phyloP scores from a whole-genome alignment of 2,113 vertebrate genomes.

The Podiceps cristatus region DNA sequence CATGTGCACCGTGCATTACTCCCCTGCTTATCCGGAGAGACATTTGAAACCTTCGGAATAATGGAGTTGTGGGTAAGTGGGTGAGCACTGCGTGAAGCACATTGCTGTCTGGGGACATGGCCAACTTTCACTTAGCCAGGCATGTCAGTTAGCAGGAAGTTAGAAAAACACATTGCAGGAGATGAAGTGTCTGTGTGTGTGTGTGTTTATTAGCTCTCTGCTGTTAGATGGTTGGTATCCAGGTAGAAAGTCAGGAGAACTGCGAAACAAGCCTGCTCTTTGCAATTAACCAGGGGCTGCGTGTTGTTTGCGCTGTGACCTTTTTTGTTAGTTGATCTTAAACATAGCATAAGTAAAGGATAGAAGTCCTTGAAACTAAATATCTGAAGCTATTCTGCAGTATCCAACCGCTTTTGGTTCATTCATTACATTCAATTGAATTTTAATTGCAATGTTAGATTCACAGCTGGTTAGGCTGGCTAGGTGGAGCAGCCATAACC shows the following conservation, averaged over 20 bases:
- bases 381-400: not conserved
- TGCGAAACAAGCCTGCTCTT: not conserved
- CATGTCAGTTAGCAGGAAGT: constrained; percentile 22
- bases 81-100: constrained; percentile 39
- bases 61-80: constrained; percentile 65
- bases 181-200: not conserved
- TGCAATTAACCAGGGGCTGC: not conserved
- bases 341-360: not conserved
- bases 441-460: not conserved
- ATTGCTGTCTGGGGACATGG: constrained; percentile 55
- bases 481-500: not conserved
- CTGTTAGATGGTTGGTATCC: constrained; percentile 15
- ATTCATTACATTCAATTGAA: not conserved
- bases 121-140: constrained; percentile 61
- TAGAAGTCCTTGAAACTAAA: not conserved
- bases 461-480: not conserved
- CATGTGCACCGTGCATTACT: constrained; percentile 9
- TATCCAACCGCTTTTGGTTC: not conserved
- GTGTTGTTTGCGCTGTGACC: not conserved
- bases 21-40: constrained; percentile 21
- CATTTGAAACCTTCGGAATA: constrained; percentile 56
- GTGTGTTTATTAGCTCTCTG: constrained; percentile 11
- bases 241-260: not conserved
- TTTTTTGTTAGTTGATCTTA: not conserved
- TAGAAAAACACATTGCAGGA: not conserved